Conservation (phyloP, 2,113 vertebrate genomes). For the Zapus hudsonius region DNA sequence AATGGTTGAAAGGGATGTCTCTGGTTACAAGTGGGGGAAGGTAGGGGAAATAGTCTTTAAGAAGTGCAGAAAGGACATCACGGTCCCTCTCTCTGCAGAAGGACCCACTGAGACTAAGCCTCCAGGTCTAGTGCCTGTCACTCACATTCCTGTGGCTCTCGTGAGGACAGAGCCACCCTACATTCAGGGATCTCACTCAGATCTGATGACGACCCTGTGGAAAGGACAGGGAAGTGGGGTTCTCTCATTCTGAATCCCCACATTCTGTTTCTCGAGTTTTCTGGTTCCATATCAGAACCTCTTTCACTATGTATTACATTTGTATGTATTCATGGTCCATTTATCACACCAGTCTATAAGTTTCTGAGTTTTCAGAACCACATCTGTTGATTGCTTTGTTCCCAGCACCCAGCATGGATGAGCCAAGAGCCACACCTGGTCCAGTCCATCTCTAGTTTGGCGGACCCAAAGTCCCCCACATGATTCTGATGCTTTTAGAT, state of each 20-base stretch:
- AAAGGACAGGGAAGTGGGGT: neutral
- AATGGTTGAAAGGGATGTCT: neutral
- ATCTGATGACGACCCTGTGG: neutral
- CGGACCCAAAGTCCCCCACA: neutral
- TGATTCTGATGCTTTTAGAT: neutral
- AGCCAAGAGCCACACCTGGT: neutral
- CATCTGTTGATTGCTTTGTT: neutral
- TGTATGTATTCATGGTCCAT: neutral
- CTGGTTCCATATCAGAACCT: neutral
- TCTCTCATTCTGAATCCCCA: neutral
- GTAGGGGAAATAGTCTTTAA: neutral
- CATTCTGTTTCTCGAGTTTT: neutral
- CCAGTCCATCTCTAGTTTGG: neutral
- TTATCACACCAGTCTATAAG: neutral
- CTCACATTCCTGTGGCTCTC: fast-evolving
- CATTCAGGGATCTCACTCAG: neutral
- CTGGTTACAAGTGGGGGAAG: neutral
- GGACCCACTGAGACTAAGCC: neutral
- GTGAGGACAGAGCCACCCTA: neutral
- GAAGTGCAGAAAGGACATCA: fast-evolving
- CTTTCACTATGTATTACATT: neutral
- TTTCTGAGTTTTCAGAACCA: neutral
- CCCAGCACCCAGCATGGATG: neutral
- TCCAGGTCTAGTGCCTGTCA: neutral
- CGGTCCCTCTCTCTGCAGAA: neutral